A percentile compares a stretch with the other conserved stretches of the same genome.
Conservation (phyloP, 2,888 invertebrate species). For the Rapana venosa region DNA sequence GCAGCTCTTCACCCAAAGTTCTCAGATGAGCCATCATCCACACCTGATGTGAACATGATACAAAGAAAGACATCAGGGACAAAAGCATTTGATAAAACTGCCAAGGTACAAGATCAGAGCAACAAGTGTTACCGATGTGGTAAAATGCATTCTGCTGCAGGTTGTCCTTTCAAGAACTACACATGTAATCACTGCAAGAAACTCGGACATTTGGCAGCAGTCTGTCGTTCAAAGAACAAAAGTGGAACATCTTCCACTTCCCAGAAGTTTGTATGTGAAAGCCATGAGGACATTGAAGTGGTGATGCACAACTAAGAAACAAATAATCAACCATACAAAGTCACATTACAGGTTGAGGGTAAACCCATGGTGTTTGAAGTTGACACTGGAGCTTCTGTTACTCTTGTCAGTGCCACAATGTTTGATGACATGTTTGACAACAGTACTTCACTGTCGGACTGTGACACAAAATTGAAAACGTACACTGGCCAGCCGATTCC, state of each 20-base stretch:
- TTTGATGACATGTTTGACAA: background rate
- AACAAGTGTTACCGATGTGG: background rate
- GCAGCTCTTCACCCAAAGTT: too few species aligned
- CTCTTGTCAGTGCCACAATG: conserved; percentile 25
- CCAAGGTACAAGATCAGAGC: background rate
- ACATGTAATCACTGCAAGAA: background rate
- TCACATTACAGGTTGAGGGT: conserved; percentile 28
- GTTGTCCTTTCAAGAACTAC: background rate
- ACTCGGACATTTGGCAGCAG: background rate
- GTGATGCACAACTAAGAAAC: background rate
- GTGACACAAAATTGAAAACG: background rate
- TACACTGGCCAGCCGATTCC: background rate
- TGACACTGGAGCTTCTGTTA: conserved; percentile 45
- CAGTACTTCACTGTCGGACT: background rate
- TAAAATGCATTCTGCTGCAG: background rate
- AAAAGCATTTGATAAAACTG: background rate
- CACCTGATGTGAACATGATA: too few species aligned
- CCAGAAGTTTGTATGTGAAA: background rate
- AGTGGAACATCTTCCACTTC: background rate
- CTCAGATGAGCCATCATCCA: too few species aligned
- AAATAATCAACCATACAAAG: background rate
- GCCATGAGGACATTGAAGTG: background rate
- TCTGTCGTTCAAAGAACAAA: background rate
- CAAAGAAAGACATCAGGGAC: background rate
- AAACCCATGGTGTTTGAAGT: conserved; percentile 37